Evolutionary conservation across 2,113 vertebrate genomes (phyloP).

Genomic region (Calyptomena viridis): DNA sequence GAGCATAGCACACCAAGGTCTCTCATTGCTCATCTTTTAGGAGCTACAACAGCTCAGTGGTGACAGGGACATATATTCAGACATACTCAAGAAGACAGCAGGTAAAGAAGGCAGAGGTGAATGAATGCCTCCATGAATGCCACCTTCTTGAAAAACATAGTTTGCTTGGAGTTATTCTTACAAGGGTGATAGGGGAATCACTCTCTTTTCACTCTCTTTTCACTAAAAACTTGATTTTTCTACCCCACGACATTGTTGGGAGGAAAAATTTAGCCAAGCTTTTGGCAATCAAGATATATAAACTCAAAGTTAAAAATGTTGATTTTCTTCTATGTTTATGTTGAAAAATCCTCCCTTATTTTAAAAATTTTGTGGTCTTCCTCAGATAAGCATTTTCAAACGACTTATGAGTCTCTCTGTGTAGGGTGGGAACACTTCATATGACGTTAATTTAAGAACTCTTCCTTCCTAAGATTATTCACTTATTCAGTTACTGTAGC

Average conservation of each 20-base stretch:
- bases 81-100: not conserved
- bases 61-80: not conserved
- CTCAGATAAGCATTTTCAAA: not conserved
- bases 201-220: not conserved
- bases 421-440: not conserved
- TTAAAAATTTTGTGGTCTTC: not conserved
- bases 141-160: not conserved
- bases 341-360: not conserved
- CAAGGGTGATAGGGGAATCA: not conserved
- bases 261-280: not conserved
- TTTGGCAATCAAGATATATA: not conserved
- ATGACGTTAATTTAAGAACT: not conserved
- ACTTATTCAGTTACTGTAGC: not conserved
- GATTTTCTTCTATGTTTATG: not conserved
- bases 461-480: not conserved
- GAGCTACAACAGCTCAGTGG: not conserved
- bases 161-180: not conserved
- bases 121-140: not conserved
- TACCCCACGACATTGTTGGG: not conserved
- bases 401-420: not conserved
- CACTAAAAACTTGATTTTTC: not conserved
- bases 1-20: not conserved
- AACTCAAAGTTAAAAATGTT: not conserved
- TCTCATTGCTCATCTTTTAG: not conserved
- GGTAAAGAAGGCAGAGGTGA: not conserved